A percentile compares a stretch with the other conserved stretches of the same genome.
Conservation (phyloP, 2,888 invertebrate genomes). For the Dione vanillae region DNA sequence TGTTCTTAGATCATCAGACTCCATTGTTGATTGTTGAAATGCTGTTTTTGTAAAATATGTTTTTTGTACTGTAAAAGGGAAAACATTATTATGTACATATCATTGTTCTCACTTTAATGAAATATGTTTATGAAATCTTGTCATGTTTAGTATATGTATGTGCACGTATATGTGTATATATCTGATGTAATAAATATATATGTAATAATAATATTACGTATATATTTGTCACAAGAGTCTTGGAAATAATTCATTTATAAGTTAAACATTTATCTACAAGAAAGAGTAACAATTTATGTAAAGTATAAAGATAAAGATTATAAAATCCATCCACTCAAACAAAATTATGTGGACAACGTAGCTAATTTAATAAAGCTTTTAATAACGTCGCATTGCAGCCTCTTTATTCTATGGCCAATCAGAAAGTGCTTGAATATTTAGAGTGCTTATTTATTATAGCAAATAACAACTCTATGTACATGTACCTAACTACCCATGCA, state of each 20-base stretch:
- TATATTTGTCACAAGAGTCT: too few species aligned
- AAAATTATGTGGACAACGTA: background rate
- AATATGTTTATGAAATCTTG: background rate
- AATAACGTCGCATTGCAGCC: conserved; percentile 40
- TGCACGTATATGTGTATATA: too few species aligned
- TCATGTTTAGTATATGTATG: conserved; percentile 2
- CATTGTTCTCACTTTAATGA: conserved; percentile 14
- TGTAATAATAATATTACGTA: too few species aligned
- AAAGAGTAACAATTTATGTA: too few species aligned
- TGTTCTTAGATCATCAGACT: conserved; percentile 55
- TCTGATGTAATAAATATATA: too few species aligned
- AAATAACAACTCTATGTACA: background rate
- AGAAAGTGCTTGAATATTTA: conserved; percentile 9
- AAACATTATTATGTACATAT: conserved; percentile 14
- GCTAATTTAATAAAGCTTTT: conserved; percentile 39
- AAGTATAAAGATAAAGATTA: too few species aligned
- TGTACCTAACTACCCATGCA: too few species aligned
- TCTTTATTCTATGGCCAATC: conserved; percentile 28
- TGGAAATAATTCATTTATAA: too few species aligned
- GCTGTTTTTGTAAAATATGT: conserved; percentile 28
- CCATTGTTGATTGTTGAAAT: conserved; percentile 54
- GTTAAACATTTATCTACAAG: too few species aligned
- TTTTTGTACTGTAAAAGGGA: conserved; percentile 14
- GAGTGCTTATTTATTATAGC: background rate
- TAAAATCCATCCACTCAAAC: too few species aligned